Percentiles rank a stretch among this genome's conserved stretches.
Conservation (phyloP, 2,113 vertebrate genomes). For the rat (Rattus norvegicus) region DNA sequence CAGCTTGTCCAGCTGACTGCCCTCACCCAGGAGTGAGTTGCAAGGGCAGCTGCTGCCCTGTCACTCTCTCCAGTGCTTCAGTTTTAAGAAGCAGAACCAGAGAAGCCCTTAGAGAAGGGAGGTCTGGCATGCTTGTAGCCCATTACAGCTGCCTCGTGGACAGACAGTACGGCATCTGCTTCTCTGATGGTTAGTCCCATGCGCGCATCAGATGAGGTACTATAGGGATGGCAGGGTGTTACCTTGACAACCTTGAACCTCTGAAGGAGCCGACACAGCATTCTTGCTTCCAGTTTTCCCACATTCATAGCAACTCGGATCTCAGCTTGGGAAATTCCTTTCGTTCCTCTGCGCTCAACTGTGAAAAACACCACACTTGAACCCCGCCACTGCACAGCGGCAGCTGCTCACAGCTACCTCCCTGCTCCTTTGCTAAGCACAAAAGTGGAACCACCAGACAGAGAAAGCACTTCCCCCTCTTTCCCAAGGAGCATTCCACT, state of each 20-base stretch:
- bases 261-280: constrained; percentile 94
- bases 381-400: neutral
- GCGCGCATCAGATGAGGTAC: fast-evolving
- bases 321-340: constrained; percentile 93
- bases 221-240: neutral
- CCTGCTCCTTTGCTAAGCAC: neutral
- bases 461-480: neutral
- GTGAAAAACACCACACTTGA: constrained; percentile 39
- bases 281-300: constrained; percentile 94
- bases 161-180: fast-evolving
- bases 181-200: neutral
- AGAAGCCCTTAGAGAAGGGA: neutral
- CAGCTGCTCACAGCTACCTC: neutral
- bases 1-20: neutral
- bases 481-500: too few species aligned
- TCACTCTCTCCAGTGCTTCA: neutral
- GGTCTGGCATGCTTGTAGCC: neutral
- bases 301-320: constrained; percentile 92
- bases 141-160: neutral
- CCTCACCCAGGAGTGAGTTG: fast-evolving
- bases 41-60: neutral
- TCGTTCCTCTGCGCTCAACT: constrained; percentile 94
- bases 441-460: neutral
- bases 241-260: constrained; percentile 94
- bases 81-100: neutral